These are phyloP conservation scores for Triplophysa tibetana DNA, from an alignment of 2,113 vertebrate genomes.

Conservation along the genomic window DNA sequence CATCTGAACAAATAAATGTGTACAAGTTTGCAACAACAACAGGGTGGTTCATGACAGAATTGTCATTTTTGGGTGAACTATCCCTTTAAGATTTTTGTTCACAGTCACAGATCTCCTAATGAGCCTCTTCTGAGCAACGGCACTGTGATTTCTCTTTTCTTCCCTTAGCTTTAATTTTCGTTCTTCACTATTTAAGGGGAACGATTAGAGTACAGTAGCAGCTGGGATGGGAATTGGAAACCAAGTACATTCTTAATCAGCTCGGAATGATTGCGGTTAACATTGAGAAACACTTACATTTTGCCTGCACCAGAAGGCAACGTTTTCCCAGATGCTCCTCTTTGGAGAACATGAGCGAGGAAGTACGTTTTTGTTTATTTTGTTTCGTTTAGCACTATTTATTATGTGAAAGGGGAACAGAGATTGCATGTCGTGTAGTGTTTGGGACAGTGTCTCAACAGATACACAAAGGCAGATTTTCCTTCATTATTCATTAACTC, in stretches of 20 bases:
- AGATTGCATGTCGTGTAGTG: background rate
- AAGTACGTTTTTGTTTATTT: background rate
- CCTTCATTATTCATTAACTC: slow-evolving; percentile 41
- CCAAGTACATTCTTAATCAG: slow-evolving; percentile 21
- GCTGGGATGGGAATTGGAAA: slow-evolving; percentile 25
- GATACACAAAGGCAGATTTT: slow-evolving; percentile 4
- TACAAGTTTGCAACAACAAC: too few species aligned
- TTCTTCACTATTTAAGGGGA: background rate
- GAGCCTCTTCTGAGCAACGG: background rate
- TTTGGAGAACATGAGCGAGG: background rate
- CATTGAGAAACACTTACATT: slow-evolving; percentile 11
- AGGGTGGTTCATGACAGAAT: too few species aligned
- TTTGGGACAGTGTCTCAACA: background rate
- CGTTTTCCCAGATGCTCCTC: slow-evolving; percentile 2
- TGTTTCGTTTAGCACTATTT: background rate
- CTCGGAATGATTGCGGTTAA: slow-evolving; percentile 22
- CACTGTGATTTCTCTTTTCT: slow-evolving; percentile 2
- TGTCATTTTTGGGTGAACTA: too few species aligned
- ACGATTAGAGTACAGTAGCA: slow-evolving; percentile 2
- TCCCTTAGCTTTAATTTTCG: background rate
- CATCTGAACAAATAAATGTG: too few species aligned
- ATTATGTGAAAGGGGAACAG: slow-evolving; percentile 11
- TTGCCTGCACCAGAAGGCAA: slow-evolving; percentile 18
- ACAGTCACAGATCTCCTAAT: slow-evolving; percentile 9
- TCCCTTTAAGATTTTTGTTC: too few species aligned